Base-by-base conservation (phyloP, 2,113 vertebrate genomes). In the Gymnorhina tibicen region DNA sequence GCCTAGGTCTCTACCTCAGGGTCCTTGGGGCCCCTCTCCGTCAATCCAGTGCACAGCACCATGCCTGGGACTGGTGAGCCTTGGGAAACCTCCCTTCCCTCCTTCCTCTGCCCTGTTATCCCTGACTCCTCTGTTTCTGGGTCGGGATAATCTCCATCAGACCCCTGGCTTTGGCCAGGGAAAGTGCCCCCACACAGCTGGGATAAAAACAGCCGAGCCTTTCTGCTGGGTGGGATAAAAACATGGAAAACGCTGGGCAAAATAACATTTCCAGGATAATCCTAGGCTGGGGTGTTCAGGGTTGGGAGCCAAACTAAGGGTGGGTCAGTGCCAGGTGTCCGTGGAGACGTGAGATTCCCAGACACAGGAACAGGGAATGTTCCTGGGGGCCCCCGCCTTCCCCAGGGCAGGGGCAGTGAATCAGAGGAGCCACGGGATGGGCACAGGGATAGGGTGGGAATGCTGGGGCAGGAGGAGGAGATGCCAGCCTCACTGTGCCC, bases 11-110 rank as follows among this genome's bases (percentile, higher is more conserved):
- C 99, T 91, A 98, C 98, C 35, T 98, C 99, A 82, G 98, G 99
- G 78, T 98, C 99, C 83, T 98, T 99, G 98, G 99, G 99, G 72
- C 98, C 99, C 87, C 98, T 99, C 89, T 97, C 99, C 11, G 98
- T 98, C 91, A 97, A 98, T 75, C 97, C 98, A 3, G 97, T 98
- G 78, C 98, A 98, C 23, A 98, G 97, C 95, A 98, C 97, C 89
- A 97, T 99, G 98, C 98, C 98, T 30, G 98, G 98, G 97, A 96
- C 98, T 87, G 99, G 99, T 98, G 93, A 98, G 98, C 53, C 81
- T 62, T 30, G 49, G 49, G 33, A 21, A 60, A 5, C 26, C 69
- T 63, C 64, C 62, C 66, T 39, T 12, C 58, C 58, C 58, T 79
- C 68, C 50, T 44, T 55, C 27, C 41, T 62, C 59, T 49, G 32